Percentiles rank a stretch among this genome's conserved stretches.
Evolutionary conservation across 2,113 vertebrate species (phyloP).

Genomic region (Anser cygnoides): DNA sequence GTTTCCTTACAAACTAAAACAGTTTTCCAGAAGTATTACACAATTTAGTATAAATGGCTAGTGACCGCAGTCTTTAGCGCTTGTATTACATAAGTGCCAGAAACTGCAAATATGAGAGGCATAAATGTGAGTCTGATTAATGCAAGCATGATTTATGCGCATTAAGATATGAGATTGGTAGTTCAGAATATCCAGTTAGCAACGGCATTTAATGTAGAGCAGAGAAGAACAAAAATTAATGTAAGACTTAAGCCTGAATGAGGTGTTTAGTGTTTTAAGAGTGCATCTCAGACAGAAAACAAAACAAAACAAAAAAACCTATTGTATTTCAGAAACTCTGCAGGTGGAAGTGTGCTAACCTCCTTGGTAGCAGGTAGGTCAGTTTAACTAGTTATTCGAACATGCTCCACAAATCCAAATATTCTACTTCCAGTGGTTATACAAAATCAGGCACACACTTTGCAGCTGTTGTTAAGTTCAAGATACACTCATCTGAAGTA

Average conservation of each 20-base stretch:
- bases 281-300: neutral
- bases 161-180: neutral
- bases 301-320: neutral
- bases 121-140: neutral
- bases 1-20: neutral
- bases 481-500: neutral
- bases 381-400: neutral
- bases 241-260: neutral
- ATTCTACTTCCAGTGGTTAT: neutral
- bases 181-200: neutral
- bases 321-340: neutral
- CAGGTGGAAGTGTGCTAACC: neutral
- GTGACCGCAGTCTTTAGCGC: neutral
- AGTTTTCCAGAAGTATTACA: neutral
- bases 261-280: neutral
- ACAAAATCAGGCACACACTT: neutral
- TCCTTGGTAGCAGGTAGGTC: neutral
- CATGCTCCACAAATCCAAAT: neutral
- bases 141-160: neutral
- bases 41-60: neutral
- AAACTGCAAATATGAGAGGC: neutral
- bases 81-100: neutral
- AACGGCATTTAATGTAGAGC: neutral
- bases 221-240: neutral
- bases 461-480: neutral